These are phyloP conservation scores for Apogon hyalosoma DNA, from an alignment of 2,797 vertebrate genomes.

Conservation along the genomic window DNA sequence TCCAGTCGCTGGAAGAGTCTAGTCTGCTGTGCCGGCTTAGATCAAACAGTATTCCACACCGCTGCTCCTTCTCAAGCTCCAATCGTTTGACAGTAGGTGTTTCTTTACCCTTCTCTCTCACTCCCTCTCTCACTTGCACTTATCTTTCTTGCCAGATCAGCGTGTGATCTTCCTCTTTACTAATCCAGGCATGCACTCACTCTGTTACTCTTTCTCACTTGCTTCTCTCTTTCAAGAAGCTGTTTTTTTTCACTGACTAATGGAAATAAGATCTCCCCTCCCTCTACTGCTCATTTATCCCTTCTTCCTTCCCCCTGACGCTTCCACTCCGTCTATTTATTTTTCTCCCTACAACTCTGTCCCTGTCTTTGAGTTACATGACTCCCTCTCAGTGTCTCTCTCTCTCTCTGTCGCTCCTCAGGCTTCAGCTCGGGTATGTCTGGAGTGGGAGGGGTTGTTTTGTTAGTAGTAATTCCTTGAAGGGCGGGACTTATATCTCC, in stretches of 20 bases:
- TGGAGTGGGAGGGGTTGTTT: slow-evolving; percentile 71
- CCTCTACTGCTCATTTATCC: neutral
- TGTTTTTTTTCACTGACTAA: slow-evolving; percentile 21
- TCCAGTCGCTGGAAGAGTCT: neutral
- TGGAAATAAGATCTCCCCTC: slow-evolving; percentile 56
- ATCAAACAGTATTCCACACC: slow-evolving; percentile 33
- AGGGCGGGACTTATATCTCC: slow-evolving; percentile 68
- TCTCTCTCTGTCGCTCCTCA: slow-evolving; percentile 21
- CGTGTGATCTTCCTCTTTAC: slow-evolving; percentile 50
- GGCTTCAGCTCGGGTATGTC: slow-evolving; percentile 45
- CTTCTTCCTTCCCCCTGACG: slow-evolving; percentile 1
- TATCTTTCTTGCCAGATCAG: slow-evolving; percentile 63
- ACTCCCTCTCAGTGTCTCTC: slow-evolving; percentile 20
- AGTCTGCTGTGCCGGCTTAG: slow-evolving; percentile 19
- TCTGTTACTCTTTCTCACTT: slow-evolving; percentile 43
- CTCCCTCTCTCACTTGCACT: slow-evolving; percentile 45
- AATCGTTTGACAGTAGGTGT: slow-evolving; percentile 46
- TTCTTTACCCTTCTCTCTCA: slow-evolving; percentile 35
- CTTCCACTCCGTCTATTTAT: slow-evolving; percentile 18
- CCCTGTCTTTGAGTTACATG: slow-evolving; percentile 37
- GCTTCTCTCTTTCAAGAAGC: slow-evolving; percentile 36
- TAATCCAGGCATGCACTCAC: slow-evolving; percentile 50
- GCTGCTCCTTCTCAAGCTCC: slow-evolving; percentile 37
- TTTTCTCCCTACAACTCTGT: slow-evolving; percentile 4
- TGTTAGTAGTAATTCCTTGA: slow-evolving; percentile 74